A percentile compares a stretch with the other conserved stretches of the same genome.
These are phyloP conservation scores for Lasiurus cinereus DNA, from an alignment of 2,113 vertebrate genomes.

Conservation along the genomic window DNA sequence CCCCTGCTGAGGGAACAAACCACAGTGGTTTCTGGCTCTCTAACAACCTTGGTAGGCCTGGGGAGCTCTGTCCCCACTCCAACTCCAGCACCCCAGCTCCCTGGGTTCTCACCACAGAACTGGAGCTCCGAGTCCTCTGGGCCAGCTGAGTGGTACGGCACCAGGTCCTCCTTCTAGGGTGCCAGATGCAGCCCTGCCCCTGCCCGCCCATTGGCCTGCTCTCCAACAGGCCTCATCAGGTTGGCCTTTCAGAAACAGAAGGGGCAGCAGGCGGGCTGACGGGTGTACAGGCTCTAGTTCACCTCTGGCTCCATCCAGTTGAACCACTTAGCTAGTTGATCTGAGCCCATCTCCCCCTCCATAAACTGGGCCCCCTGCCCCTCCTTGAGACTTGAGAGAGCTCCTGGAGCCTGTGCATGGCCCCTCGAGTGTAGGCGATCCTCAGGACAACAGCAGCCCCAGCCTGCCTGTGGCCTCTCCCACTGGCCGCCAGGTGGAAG, in stretches of 20 bases:
- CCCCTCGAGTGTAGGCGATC: background rate
- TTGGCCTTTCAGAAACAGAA: background rate
- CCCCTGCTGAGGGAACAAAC: background rate
- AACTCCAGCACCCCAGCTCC: background rate
- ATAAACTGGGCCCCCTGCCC: fast-evolving
- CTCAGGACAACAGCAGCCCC: background rate
- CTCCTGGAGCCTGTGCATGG: background rate
- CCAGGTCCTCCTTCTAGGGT: background rate
- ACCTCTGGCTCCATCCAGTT: background rate
- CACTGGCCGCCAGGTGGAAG: background rate
- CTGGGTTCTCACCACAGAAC: no score
- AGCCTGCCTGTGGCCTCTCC: fast-evolving
- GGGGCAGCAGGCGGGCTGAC: background rate
- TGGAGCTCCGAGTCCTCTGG: background rate
- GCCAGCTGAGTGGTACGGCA: background rate
- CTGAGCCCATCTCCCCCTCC: background rate
- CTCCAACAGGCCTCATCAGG: background rate
- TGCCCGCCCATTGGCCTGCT: fast-evolving
- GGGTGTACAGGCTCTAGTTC: background rate
- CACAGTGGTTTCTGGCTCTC: background rate
- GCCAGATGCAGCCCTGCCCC: background rate
- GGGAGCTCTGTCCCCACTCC: background rate
- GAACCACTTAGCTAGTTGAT: background rate
- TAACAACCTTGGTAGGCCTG: background rate
- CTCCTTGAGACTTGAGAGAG: background rate